phyloP scores from a whole-genome alignment of 2,888 invertebrate species.

The Hemicrepidius hirtus region DNA sequence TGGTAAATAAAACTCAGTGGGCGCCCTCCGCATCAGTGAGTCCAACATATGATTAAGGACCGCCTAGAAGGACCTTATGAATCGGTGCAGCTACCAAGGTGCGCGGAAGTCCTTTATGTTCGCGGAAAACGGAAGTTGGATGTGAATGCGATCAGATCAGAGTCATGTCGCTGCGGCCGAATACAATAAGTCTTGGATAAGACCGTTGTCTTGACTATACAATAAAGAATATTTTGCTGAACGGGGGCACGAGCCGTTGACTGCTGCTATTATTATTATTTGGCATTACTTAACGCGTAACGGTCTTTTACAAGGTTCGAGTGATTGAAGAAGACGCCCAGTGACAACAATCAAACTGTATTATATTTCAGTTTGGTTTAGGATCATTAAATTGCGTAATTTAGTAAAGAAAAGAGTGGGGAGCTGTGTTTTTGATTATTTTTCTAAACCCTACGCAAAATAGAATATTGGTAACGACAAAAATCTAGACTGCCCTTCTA shows the following conservation, averaged over 20 bases:
- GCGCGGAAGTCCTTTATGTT: conserved; percentile 70
- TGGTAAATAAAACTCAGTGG: conserved; percentile 66
- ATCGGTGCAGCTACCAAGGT: conserved; percentile 67
- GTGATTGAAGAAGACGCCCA: not conserved
- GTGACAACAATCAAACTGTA: too few species aligned
- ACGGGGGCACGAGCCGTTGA: conserved; percentile 52
- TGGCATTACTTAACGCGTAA: conserved; percentile 32
- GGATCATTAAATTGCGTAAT: too few species aligned
- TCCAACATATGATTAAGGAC: conserved; percentile 69
- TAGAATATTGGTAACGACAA: too few species aligned
- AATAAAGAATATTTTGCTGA: conserved; percentile 43
- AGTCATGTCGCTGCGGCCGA: conserved; percentile 67
- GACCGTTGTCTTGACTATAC: conserved; percentile 57
- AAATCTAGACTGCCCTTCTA: too few species aligned
- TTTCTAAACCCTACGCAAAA: too few species aligned
- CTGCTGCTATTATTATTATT: conserved; percentile 17
- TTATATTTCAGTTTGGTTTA: too few species aligned
- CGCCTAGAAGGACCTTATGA: conserved; percentile 59
- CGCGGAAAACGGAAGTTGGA: conserved; percentile 66
- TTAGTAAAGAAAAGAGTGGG: too few species aligned
- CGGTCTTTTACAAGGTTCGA: conserved; percentile 30
- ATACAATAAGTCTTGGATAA: conserved; percentile 53
- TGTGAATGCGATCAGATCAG: conserved; percentile 69
- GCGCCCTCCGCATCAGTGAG: conserved; percentile 66
- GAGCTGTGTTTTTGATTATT: too few species aligned